A percentile compares a stretch with the other conserved stretches of the same genome.
These are phyloP conservation scores for Cassiopea andromeda DNA, from an alignment of 30 jellyfish, hydroid and myxozoan species.

Conservation along the genomic window DNA sequence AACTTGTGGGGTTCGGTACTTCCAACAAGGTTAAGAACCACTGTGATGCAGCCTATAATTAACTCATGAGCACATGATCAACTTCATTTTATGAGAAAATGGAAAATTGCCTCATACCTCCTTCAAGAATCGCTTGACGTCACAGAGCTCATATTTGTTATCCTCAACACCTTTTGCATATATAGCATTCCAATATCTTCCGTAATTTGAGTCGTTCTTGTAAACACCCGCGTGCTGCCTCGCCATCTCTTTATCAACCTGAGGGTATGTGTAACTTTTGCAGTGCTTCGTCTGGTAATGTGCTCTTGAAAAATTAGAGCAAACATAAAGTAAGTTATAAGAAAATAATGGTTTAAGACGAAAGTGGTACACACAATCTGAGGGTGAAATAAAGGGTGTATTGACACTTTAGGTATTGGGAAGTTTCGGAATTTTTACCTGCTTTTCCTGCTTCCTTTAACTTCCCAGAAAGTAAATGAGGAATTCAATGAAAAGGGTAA, in stretches of 20 bases:
- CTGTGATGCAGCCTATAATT: no score
- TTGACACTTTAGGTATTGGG: no score
- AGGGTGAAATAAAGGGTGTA: no score
- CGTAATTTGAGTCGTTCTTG: constrained; percentile 6
- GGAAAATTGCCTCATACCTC: constrained; percentile 26
- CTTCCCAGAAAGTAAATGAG: no score
- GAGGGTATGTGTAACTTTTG: constrained; percentile 14
- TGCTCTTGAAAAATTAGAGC: constrained; percentile 26
- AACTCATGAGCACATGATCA: not conserved
- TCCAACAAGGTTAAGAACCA: no score
- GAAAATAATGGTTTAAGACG: no score
- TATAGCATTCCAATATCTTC: constrained; percentile 28
- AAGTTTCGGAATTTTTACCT: no score
- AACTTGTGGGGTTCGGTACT: no score
- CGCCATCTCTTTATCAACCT: constrained; percentile 16
- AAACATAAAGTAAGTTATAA: not conserved
- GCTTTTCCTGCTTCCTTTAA: no score
- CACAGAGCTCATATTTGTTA: constrained; percentile 56
- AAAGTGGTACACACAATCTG: no score
- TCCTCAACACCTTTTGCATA: constrained; percentile 43
- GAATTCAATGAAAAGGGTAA: no score
- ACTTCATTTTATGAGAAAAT: not conserved
- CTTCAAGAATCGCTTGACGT: constrained; percentile 47
- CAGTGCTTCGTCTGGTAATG: constrained; percentile 41
- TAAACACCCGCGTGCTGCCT: constrained; percentile 1